Percentiles rank a stretch among this genome's conserved stretches.
Evolutionary conservation across 2,113 vertebrate species (phyloP).

Genomic region (Gallinago undulata): DNA sequence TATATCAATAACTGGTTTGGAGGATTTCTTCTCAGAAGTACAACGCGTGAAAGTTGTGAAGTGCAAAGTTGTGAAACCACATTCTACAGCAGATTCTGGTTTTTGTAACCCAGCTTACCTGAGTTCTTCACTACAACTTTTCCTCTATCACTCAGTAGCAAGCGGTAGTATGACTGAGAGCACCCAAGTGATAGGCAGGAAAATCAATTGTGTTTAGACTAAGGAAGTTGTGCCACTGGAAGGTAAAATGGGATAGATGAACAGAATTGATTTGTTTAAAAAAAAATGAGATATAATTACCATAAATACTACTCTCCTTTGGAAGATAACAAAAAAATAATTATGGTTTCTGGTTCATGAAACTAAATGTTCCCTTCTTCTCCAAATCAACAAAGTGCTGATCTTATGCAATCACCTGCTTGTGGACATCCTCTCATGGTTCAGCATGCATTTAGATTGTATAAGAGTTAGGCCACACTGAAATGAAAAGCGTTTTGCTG

Average conservation of each 20-base stretch:
- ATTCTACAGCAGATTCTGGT: background rate
- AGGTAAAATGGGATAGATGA: background rate
- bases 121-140: background rate
- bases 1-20: background rate
- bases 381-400: background rate
- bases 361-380: background rate
- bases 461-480: background rate
- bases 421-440: background rate
- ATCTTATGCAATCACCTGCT: background rate
- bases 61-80: background rate
- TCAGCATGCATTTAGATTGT: background rate
- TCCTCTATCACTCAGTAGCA: background rate
- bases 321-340: background rate
- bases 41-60: background rate
- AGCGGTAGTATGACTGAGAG: background rate
- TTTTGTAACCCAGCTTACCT: background rate
- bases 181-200: background rate
- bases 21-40: background rate
- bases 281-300: background rate
- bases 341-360: background rate
- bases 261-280: background rate
- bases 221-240: background rate
- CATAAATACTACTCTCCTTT: background rate
- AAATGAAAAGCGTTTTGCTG: background rate
- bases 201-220: background rate